Base-by-base conservation (phyloP, 2,888 invertebrate species). In the Sphecodes monilicornis region DNA sequence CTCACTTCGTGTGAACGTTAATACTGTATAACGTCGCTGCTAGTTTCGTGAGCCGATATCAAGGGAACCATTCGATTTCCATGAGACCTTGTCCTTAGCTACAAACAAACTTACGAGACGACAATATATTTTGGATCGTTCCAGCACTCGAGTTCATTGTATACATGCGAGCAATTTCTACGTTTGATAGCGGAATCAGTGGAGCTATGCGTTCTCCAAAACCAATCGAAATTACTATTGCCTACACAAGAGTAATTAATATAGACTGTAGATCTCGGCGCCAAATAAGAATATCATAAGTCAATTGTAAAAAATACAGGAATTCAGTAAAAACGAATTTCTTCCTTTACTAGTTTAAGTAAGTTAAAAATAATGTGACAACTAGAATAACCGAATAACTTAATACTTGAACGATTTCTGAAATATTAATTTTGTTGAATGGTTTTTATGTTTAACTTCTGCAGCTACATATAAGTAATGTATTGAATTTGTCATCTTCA, bases 11-110 rank as follows among this genome's bases (percentile, higher is more conserved):
- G 84, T 85, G 89, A 90, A 93, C 92, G 92, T 92, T 94, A 92
- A 94, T 93, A 92, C 91, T 91, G 86, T 92, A 91, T 92, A 92
- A 92, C 92, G 90, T 91, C 86, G 85, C 83, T 89, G 90, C 84
- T 64, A 89, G 90, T 91, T 91, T 89, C 90, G 85, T 80, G 88
- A 60, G 36, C 64, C 75, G 81, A 83, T 88, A 84, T 82, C 71
- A 72, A 36, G 74, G 78, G 60, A 78, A 75, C 68, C 72, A 70
- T 86, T 83, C 78, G 72, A 84, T 81, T 86, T 70, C 76, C 54
- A 39, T 76, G 72, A 43, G 43, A 57, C 76, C 75, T 57, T 72
- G 76, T 73, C 60, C 85, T 88, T 89, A 85, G 72, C 80, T 66
- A 60, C 50, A 77, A 74, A 83, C 82, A 76, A 88, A 85, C 82